phyloP scores from a whole-genome alignment of 2,888 invertebrate genomes.

The Timema podura region DNA sequence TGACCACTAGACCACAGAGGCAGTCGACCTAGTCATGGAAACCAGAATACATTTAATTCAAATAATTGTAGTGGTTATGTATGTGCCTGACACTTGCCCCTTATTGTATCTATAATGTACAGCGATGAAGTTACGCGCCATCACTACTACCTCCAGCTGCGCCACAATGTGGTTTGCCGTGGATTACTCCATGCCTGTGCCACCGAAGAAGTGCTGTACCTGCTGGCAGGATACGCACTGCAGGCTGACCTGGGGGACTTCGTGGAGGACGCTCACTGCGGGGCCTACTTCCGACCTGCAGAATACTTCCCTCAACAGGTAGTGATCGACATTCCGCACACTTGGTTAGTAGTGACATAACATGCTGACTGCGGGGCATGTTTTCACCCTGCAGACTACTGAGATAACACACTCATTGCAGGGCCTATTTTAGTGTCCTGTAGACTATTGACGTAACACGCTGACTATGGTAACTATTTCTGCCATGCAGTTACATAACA shows the following conservation, averaged over 20 bases:
- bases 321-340: background rate
- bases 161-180: constrained; percentile 70
- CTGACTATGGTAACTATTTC: too few species aligned
- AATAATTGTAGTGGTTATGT: background rate
- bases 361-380: too few species aligned
- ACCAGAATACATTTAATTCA: too few species aligned
- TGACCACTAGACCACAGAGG: too few species aligned
- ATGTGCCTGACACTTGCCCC: background rate
- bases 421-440: too few species aligned
- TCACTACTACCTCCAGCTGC: constrained; percentile 92
- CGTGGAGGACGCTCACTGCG: constrained; percentile 48
- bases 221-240: constrained; percentile 82
- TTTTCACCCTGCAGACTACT: too few species aligned
- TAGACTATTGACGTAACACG: too few species aligned
- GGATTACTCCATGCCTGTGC: constrained; percentile 54
- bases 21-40: too few species aligned
- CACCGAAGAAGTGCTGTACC: constrained; percentile 66
- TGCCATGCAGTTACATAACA: too few species aligned
- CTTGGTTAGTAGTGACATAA: too few species aligned
- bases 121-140: constrained; percentile 87
- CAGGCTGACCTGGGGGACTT: constrained; percentile 91
- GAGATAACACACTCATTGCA: too few species aligned
- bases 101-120: background rate
- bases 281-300: constrained; percentile 29
- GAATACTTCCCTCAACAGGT: constrained; percentile 29